phyloP scores from a whole-genome alignment of 2,888 invertebrate genomes.

The Mesoligia furuncula region DNA sequence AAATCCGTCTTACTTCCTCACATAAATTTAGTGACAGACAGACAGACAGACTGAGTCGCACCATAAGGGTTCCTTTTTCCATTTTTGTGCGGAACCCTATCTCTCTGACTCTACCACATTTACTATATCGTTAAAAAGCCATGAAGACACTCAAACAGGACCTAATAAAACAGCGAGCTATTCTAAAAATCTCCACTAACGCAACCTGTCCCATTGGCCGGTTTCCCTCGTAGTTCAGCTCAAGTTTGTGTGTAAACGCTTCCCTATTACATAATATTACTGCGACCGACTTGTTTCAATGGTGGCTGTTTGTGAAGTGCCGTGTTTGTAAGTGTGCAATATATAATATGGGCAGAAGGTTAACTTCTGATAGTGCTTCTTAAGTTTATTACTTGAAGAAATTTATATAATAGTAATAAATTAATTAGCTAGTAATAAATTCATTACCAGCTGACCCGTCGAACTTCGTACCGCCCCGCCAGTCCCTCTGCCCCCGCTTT shows the following conservation, averaged over 20 bases:
- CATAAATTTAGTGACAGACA: too few relatives aligned
- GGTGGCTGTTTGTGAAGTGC: conserved; percentile 13
- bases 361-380: background rate
- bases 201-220: conserved; percentile 32
- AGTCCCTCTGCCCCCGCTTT: too few relatives aligned
- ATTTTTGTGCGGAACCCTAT: too few relatives aligned
- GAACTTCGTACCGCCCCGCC: too few relatives aligned
- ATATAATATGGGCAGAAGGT: conserved; percentile 22
- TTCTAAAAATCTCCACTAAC: conserved; percentile 35
- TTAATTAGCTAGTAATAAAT: too few relatives aligned
- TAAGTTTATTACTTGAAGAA: background rate
- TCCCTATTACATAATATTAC: conserved; percentile 52
- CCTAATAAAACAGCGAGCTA: conserved; percentile 34
- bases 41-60: too few relatives aligned
- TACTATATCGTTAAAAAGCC: background rate
- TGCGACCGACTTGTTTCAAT: conserved; percentile 26
- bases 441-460: too few relatives aligned
- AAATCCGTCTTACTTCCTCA: too few relatives aligned
- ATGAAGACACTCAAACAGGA: conserved; percentile 7
- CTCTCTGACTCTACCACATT: background rate
- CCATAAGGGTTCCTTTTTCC: too few relatives aligned
- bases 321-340: background rate
- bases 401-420: too few relatives aligned
- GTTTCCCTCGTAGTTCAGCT: conserved; percentile 40
- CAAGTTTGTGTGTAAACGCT: conserved; percentile 48